Percentiles rank a stretch among this genome's conserved stretches.
phyloP scores from a whole-genome alignment of 2,888 invertebrate species.

The Polydrusus cervinus region DNA sequence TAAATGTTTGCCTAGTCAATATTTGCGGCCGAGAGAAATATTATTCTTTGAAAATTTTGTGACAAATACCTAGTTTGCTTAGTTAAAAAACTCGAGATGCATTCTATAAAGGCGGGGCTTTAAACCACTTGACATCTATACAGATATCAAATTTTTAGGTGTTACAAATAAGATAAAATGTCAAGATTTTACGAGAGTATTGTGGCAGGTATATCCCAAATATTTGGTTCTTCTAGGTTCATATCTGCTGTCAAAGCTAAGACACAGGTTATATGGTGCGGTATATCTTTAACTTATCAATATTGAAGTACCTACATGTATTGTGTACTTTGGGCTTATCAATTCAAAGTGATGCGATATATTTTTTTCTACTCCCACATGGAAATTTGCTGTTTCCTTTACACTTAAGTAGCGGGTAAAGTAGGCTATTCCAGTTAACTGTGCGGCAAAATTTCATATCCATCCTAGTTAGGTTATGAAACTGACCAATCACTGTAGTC shows the following conservation, averaged over 20 bases:
- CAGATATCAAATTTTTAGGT: constrained; percentile 1
- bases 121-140: constrained; percentile 15
- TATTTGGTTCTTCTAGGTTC: constrained; percentile 6
- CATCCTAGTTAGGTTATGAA: too few relatives aligned
- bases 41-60: constrained; percentile 53
- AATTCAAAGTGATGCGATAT: too few relatives aligned
- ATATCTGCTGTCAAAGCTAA: neutral
- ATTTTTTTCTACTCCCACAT: too few relatives aligned
- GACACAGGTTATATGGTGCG: neutral
- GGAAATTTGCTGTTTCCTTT: too few relatives aligned
- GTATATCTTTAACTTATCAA: too few relatives aligned
- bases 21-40: constrained; percentile 49
- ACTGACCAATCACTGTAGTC: too few relatives aligned
- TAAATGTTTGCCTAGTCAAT: constrained; percentile 52
- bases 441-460: too few relatives aligned
- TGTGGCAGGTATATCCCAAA: constrained; percentile 23
- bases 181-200: constrained; percentile 1
- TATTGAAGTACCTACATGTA: too few relatives aligned
- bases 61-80: constrained; percentile 46
- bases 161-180: constrained; percentile 21
- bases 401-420: too few relatives aligned
- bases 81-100: constrained; percentile 38
- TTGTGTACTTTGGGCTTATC: too few relatives aligned
- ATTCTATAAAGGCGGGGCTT: constrained; percentile 18
- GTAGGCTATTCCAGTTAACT: too few relatives aligned